Evolutionary conservation across 1,140 invertebrate genomes (phyloP), one percentile per base, ranked within the genome.

Genomic region (Triops cancriformis): DNA sequence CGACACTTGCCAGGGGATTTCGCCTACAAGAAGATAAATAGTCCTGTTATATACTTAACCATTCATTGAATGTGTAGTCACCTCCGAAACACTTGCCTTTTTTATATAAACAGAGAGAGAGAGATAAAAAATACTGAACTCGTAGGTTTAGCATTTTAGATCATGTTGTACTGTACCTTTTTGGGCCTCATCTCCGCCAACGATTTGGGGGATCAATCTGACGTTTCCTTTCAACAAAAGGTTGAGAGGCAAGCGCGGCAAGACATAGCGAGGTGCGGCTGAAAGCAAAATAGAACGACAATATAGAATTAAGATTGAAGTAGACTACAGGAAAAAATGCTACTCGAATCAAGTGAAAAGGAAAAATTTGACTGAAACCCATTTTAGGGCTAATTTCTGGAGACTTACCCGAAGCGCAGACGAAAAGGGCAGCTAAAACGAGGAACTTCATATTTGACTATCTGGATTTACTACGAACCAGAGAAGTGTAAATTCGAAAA

Each of bases 181-280:
- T 26, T 73, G 5, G 18, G 73, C 77, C 14, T n/a, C 26, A 26
- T n/a, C 14, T 31, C 91, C 91, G 0, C 90, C 90, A 2, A 91
- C 87, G 14, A 92, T 91, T 14, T 77, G 51, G 7, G 76, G 76
- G 64, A 77, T 43, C 23, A 79, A 75, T 14, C 37, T 64, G 43
- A 79, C 76, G 26, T 73, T 72, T 64, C 73, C 72, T n/a, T 73
- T 64, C 27, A 80, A 28, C 41, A 81, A 76, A 37, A 77, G 26
- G 77, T 74, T 80, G 26, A 73, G 31, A 6, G 78, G 78, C n/a
- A 79, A 72, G 9, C 78, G 78, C 11, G 78, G 78, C 11, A 79
- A 18, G 1, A 77, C 78, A 51, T 73, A 28, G 31, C 77, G 77
- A 12, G 77, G 72, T 14, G 72, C 72, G n/a, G 77, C 77, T 77